Base-by-base conservation (phyloP, 1,140 invertebrate species). In the Pogonomyrmex barbatus region DNA sequence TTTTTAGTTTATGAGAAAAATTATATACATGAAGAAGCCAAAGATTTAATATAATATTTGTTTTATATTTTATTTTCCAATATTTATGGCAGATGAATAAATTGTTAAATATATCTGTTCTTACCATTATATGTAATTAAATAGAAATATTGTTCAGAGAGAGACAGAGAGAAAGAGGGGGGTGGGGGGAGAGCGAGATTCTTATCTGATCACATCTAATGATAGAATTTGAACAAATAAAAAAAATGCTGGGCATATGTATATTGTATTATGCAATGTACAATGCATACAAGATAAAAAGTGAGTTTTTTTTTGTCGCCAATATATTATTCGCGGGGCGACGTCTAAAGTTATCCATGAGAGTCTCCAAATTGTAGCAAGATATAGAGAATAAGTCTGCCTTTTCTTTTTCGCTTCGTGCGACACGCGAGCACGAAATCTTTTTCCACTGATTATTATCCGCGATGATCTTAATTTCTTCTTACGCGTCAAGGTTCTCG, bases 381-480 rank as follows among this genome's bases (percentile, higher is more conserved):
- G n/a, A 17, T 79, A 52, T 54, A 42, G 2, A 42, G 2, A 79
- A 30, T 24, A 54, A 67, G 6, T 36, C 33, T 52, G 4, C 9
- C 36, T 9, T 52, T n/a, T 1, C 5, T 39, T 78, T 63, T 45
- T 65, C 14, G 24, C 52, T 56, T 81, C 52, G 33, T 17, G 17
- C 56, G 45, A 75, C 73, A 85, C 75, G 65, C 67, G 39, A 88
- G 4, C 42, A n/a, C 24, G 24, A 24, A 39, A 68, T 88, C 45
- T 50, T 60, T 75, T 50, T 70, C 42, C 52, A 4, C 54, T 14
- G 62, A 83, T 88, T 24, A 47, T 79, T 88, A 89, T 88, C 88
- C 81, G n/a, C 33, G 67, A 62, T 83, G 39, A 89, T 89, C 88
- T 89, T 89, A 88, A 88, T 89, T 89, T 85, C 88, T 79, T 56